Conservation (phyloP, 2,113 vertebrate genomes). For the Pithys albifrons region DNA sequence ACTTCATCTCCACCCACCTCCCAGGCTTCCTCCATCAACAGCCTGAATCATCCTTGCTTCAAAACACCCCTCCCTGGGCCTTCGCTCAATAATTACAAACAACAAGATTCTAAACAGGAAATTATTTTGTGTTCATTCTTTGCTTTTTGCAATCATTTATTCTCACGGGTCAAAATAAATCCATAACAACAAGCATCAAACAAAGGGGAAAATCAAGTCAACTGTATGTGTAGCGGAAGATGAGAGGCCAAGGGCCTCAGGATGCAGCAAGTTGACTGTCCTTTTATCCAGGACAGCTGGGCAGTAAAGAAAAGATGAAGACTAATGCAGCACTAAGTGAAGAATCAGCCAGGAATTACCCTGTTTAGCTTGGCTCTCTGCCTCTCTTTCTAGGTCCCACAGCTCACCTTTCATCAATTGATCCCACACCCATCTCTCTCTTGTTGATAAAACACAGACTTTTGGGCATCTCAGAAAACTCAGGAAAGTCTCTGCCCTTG, state of each 20-base stretch:
- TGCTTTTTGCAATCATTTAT: slow-evolving; percentile 5
- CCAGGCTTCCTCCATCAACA: not conserved
- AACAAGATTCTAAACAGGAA: slow-evolving; percentile 22
- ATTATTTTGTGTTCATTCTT: not conserved
- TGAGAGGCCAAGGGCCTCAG: not conserved
- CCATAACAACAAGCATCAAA: slow-evolving; percentile 12
- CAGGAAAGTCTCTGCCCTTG: not conserved
- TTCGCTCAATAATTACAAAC: slow-evolving; percentile 13
- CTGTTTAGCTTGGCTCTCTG: not conserved
- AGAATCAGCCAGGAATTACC: not conserved
- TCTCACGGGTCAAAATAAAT: slow-evolving; percentile 37
- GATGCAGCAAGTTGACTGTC: not conserved
- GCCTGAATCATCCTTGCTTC: not conserved
- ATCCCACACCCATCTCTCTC: not conserved
- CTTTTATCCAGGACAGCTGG: not conserved
- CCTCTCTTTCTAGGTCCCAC: not conserved
- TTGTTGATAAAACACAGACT: not conserved
- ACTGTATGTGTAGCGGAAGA: not conserved
- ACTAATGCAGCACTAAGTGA: not conserved
- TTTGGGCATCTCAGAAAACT: not conserved
- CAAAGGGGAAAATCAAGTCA: slow-evolving; percentile 14
- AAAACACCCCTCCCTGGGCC: not conserved
- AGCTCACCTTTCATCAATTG: not conserved
- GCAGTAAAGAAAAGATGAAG: not conserved
- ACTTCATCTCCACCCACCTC: not conserved